Conservation (phyloP, 2,888 invertebrate species). For the Mythimna ferrago region DNA sequence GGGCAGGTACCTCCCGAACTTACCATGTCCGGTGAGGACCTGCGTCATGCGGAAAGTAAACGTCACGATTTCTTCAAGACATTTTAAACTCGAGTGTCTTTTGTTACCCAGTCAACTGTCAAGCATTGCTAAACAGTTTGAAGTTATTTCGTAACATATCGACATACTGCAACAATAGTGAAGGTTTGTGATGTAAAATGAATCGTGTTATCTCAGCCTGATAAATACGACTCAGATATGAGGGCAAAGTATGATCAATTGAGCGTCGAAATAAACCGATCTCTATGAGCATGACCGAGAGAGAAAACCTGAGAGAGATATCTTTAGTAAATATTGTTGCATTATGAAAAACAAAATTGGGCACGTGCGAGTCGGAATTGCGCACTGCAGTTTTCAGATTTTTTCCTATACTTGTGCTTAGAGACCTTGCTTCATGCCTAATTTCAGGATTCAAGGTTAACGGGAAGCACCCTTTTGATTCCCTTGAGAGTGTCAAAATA, state of each 20-base stretch:
- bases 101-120: conserved; percentile 58
- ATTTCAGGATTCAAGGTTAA: no score
- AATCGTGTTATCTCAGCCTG: conserved; percentile 45
- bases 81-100: conserved; percentile 44
- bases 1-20: no score
- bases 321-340: neutral
- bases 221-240: conserved; percentile 25
- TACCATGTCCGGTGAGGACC: no score
- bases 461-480: no score
- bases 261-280: conserved; percentile 27
- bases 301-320: conserved; percentile 12
- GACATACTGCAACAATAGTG: conserved; percentile 32
- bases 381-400: no score
- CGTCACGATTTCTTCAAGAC: conserved; percentile 24
- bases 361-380: no score
- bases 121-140: conserved; percentile 59
- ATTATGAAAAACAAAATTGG: no score
- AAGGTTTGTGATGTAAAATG: conserved; percentile 37
- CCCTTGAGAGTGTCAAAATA: no score
- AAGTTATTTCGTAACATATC: conserved; percentile 28
- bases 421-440: no score
- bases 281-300: neutral
- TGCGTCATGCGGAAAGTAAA: neutral
- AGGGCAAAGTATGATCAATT: conserved; percentile 36
- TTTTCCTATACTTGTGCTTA: no score